Evolutionary conservation across 2,113 vertebrate species (phyloP), one percentile per base, ranked within the genome.

Genomic region (Pungitius pungitius): DNA sequence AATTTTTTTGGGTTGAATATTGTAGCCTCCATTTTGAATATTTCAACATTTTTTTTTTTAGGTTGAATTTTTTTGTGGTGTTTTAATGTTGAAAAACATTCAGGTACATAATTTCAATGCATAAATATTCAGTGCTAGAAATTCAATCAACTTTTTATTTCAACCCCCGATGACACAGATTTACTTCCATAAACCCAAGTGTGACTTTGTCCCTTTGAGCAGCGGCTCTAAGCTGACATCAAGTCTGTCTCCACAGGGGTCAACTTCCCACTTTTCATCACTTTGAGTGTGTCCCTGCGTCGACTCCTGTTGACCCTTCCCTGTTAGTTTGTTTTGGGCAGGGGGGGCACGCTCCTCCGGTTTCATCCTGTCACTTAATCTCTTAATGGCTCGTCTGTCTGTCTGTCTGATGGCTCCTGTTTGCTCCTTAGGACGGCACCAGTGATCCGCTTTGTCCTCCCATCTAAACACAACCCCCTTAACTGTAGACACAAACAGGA

Each of bases 341-440:
- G 33, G 33, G 33, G 75, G 49, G 17, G 26, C 78, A 56, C 64
- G 24, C 56, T 39, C 49, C 73, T 85, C 66, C 66, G 1, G 62
- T 74, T 68, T 63, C 69, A 60, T 62, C 75, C 67, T 51, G 24
- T 61, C 72, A 73, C 82, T 26, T 90, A 89, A 90, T 91, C 88
- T 85, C 77, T 4, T 90, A 86, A 88, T 86, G 79, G 81, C 57
- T 68, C 35, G 1, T 0, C 72, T 78, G 70, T 72, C 51, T 59
- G 17, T 68, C 56, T 59, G 18, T 72, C 30, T 62, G 59, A 60
- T 22, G 67, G 37, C 71, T 69, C 58, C 65, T 14, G 52, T 69
- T 65, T 59, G 45, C 62, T 66, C 73, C 57, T 0, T 43, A 11
- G 73, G 69, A 40, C 51, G 13, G 47, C 56, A 57, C 60, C 17